phyloP scores from a whole-genome alignment of 2,888 invertebrate species.

The Buathra laborator region DNA sequence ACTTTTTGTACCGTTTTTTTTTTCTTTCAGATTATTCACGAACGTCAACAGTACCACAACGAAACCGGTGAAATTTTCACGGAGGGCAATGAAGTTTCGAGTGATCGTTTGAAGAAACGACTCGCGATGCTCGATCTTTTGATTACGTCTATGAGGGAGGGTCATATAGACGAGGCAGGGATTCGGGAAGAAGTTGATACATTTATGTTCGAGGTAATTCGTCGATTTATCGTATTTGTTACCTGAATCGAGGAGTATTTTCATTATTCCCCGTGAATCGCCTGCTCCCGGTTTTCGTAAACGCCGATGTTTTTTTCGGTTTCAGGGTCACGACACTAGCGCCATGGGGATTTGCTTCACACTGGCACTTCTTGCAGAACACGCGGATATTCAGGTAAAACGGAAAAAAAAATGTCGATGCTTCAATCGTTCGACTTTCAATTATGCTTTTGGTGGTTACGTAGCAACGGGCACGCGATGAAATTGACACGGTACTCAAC shows the following conservation, averaged over 20 bases:
- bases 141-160: slow-evolving; percentile 62
- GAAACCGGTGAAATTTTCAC: slow-evolving; percentile 45
- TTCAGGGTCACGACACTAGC: slow-evolving; percentile 56
- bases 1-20: not conserved
- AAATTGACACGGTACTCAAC: slow-evolving; percentile 83
- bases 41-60: slow-evolving; percentile 67
- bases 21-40: slow-evolving; percentile 66
- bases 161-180: slow-evolving; percentile 67
- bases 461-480: not conserved
- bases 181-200: slow-evolving; percentile 71
- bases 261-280: too few relatives aligned
- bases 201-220: slow-evolving; percentile 27
- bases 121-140: slow-evolving; percentile 71
- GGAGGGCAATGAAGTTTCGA: slow-evolving; percentile 2
- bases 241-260: too few relatives aligned
- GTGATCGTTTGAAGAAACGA: slow-evolving; percentile 49
- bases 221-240: too few relatives aligned
- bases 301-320: too few relatives aligned
- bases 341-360: slow-evolving; percentile 43
- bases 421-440: too few relatives aligned
- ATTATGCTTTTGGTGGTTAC: not conserved
- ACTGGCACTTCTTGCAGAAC: slow-evolving; percentile 55
- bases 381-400: slow-evolving; percentile 28
- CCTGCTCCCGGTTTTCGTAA: too few relatives aligned
- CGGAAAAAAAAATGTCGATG: not conserved